These are phyloP conservation scores for Gisinianus flammeolus DNA, from an alignment of 2,888 invertebrate genomes.

Conservation along the genomic window DNA sequence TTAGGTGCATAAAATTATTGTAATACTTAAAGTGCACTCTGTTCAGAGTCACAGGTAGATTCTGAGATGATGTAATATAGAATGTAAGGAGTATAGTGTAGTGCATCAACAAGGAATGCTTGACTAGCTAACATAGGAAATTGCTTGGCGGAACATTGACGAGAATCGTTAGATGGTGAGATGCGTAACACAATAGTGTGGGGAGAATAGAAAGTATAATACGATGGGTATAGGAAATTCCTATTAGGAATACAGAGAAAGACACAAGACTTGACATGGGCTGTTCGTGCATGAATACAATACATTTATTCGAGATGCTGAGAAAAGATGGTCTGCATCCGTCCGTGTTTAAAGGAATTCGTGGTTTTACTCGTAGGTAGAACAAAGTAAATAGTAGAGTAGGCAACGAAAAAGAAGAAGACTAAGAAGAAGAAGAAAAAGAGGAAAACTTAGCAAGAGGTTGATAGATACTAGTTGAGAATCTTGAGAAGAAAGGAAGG, in stretches of 20 bases:
- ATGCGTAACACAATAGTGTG: background rate
- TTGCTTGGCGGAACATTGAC: conserved; percentile 9
- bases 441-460: background rate
- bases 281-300: conserved; percentile 23
- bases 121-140: background rate
- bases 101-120: background rate
- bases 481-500: background rate
- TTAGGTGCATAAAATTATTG: background rate
- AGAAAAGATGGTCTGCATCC: background rate
- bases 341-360: conserved; percentile 7
- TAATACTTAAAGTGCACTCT: background rate
- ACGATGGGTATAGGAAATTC: too few relatives aligned
- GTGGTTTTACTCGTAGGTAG: conserved; percentile 12
- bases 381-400: conserved; percentile 24
- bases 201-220: too few relatives aligned
- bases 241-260: background rate
- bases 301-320: background rate
- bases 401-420: background rate
- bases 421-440: background rate
- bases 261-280: conserved; percentile 15
- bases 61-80: background rate
- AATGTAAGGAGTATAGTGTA: background rate
- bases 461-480: background rate
- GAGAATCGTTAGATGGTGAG: background rate
- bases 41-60: too few relatives aligned